Evolutionary conservation across 2,113 vertebrate genomes (phyloP), one percentile per base, ranked within the genome.

Genomic region (Bucco capensis): DNA sequence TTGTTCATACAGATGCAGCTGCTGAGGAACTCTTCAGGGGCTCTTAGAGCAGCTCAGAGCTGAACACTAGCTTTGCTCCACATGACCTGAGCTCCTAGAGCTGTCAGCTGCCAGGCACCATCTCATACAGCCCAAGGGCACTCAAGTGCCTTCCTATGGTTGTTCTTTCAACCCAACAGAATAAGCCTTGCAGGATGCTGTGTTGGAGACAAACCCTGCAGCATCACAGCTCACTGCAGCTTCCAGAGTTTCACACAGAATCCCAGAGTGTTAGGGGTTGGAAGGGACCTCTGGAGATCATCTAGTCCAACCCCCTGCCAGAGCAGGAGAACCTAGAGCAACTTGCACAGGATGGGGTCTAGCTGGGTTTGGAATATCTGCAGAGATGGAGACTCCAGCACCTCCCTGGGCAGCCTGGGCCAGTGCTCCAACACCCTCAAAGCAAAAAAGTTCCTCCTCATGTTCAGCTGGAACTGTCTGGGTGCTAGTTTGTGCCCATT

Each of bases 71-170:
- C 1, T 50, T 44, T 33, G 28, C 6, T 30, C 23, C 30, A 35
- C 38, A 4, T 4, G 33, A 58, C 23, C 44, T 2, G 38, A 77
- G 38, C 57, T 65, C 22, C 57, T 15, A 28, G 22, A 76, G 44
- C 17, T 28, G 33, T 12, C 2, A 0, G 12, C 33, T 60, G 57
- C 57, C 44, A 23, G 1, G 3, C 33, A 23, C 30, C 3, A n/a
- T 5, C 47, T 44, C 9, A 2, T 1, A 4, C 25, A 54, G 38
- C 56, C 62, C 50, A 18, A 37, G 37, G 37, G 64, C 25, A 33
- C 13, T 19, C 61, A 51, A 12, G 24, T 14, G 27, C 54, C 69
- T 50, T 62, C 19, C 18, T 67, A 1, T 3, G 8, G 33, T 17
- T 12, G 40, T 15, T 35, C 75, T 65, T 76, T 31, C 51, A 33